Evolutionary conservation across 2,797 vertebrate genomes (phyloP).

Genomic region (Catostomus latipinnis): DNA sequence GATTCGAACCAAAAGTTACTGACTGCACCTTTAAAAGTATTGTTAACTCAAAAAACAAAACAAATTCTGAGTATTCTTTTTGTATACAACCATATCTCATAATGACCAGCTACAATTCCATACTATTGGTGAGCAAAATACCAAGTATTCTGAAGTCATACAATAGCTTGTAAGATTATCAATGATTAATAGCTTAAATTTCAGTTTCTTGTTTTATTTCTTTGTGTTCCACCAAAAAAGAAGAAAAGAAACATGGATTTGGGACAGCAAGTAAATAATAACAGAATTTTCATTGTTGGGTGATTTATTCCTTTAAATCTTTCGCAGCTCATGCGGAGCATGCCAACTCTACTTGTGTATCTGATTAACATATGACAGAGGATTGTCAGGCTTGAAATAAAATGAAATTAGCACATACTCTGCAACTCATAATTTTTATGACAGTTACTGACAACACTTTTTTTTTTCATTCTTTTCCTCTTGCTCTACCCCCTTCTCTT

Average conservation of each 20-base stretch:
- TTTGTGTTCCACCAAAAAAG: background rate
- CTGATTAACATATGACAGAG: background rate
- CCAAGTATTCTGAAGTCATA: too few species aligned
- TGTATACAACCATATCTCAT: too few species aligned
- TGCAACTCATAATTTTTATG: background rate
- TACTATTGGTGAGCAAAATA: too few species aligned
- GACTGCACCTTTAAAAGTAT: too few species aligned
- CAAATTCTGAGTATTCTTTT: too few species aligned
- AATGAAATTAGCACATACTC: background rate
- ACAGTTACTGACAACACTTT: background rate
- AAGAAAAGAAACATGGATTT: background rate
- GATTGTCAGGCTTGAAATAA: background rate
- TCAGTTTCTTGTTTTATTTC: background rate
- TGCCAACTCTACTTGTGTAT: background rate
- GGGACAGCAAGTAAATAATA: background rate
- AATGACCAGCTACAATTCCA: too few species aligned
- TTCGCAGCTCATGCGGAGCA: slow-evolving; percentile 1
- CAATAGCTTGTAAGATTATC: too few species aligned
- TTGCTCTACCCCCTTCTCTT: background rate
- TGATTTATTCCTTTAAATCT: slow-evolving; percentile 4
- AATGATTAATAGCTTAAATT: too few species aligned
- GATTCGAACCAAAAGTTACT: too few species aligned
- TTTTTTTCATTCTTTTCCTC: background rate
- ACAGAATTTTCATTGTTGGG: background rate
- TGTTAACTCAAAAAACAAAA: too few species aligned